These are phyloP conservation scores for Creontiades dilutus DNA, from an alignment of 2,888 invertebrate genomes.

Conservation along the genomic window DNA sequence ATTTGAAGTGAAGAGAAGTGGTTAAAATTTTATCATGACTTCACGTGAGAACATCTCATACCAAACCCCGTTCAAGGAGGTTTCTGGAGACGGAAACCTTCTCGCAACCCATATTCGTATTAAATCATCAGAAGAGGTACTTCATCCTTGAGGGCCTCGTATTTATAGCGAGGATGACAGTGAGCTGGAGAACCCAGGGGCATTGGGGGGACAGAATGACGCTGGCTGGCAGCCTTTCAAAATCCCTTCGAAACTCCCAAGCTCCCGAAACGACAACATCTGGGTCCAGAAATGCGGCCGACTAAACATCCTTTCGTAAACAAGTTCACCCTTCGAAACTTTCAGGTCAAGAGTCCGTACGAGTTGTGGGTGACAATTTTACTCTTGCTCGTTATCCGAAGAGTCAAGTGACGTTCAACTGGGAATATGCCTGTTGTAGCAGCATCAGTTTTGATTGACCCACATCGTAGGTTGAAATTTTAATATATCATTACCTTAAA, in stretches of 20 bases:
- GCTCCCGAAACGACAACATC: constrained; percentile 44
- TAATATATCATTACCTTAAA: too few species aligned
- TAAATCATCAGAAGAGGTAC: constrained; percentile 18
- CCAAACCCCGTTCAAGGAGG: neutral
- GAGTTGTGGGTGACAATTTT: constrained; percentile 8
- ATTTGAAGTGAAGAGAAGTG: too few species aligned
- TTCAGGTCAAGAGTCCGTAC: constrained; percentile 5
- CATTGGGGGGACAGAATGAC: constrained; percentile 37
- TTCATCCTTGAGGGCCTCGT: constrained; percentile 46
- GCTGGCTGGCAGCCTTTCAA: constrained; percentile 49
- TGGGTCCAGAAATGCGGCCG: constrained; percentile 42
- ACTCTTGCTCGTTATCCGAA: neutral
- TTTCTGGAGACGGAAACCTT: neutral
- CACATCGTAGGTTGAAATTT: too few species aligned
- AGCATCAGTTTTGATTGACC: too few species aligned
- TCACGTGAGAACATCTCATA: too few species aligned
- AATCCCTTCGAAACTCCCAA: constrained; percentile 38
- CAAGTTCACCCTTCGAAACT: constrained; percentile 31
- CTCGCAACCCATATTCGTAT: neutral
- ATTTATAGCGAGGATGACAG: constrained; percentile 42
- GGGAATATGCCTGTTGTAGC: too few species aligned
- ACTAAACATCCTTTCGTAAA: constrained; percentile 44
- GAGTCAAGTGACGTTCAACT: neutral
- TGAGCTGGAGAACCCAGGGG: neutral
- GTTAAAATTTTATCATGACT: too few species aligned